These are phyloP conservation scores for Clostera curtula DNA, from an alignment of 2,888 invertebrate genomes.

Conservation along the genomic window DNA sequence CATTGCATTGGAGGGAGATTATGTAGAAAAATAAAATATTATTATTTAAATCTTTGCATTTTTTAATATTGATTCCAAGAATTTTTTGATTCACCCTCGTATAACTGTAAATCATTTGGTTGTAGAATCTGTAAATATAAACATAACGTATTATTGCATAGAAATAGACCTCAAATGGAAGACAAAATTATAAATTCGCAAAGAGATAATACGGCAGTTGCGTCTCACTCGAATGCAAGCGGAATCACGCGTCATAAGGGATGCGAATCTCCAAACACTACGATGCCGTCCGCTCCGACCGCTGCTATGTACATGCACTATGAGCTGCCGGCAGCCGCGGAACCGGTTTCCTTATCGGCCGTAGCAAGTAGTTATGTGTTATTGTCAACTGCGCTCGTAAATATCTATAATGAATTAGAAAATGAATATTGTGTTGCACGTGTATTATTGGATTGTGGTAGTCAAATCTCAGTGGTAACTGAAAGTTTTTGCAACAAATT, in stretches of 20 bases:
- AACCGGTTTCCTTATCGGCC: slow-evolving; percentile 5
- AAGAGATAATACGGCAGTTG: neutral
- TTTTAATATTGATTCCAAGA: too few relatives aligned
- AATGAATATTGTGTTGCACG: slow-evolving; percentile 3
- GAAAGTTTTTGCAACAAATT: neutral
- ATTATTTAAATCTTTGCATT: too few relatives aligned
- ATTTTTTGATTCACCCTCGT: too few relatives aligned
- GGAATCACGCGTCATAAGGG: neutral
- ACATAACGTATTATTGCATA: slow-evolving; percentile 3
- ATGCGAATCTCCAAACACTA: neutral
- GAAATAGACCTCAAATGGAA: slow-evolving; percentile 2
- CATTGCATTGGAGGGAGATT: too few relatives aligned
- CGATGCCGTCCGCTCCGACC: neutral
- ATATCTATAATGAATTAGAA: neutral
- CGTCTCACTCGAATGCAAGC: slow-evolving; percentile 1
- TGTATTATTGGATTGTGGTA: slow-evolving; percentile 4
- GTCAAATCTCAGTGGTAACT: slow-evolving; percentile 3
- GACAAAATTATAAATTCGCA: neutral
- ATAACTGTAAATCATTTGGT: slow-evolving; percentile 3
- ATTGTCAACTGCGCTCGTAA: slow-evolving; percentile 3
- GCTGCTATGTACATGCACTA: neutral
- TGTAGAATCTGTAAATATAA: slow-evolving; percentile 3
- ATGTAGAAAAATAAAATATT: too few relatives aligned
- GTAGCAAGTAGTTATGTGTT: neutral
- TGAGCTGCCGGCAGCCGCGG: neutral